A percentile compares a stretch with the other conserved stretches of the same genome.
These are phyloP conservation scores for Cosmia trapezina DNA, from an alignment of 2,888 invertebrate species.

Conservation along the genomic window DNA sequence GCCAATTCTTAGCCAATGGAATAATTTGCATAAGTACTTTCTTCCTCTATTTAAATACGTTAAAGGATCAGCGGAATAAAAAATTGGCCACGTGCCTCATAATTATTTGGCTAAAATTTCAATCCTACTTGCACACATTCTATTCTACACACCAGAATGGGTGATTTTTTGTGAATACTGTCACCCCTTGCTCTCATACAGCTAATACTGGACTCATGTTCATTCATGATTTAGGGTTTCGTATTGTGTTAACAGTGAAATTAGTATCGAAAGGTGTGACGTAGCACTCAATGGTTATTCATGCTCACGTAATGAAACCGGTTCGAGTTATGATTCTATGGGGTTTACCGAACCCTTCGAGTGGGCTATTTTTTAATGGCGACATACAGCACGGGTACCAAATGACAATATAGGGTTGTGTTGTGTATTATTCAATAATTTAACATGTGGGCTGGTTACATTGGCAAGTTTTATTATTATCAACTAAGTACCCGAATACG, in stretches of 20 bases:
- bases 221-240: conserved; percentile 85
- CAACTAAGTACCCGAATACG: conserved; percentile 15
- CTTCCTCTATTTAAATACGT: conserved; percentile 2
- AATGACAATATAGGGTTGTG: conserved; percentile 65
- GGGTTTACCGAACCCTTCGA: conserved; percentile 73
- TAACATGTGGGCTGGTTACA: conserved; percentile 49
- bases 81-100: conserved; percentile 39
- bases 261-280: conserved; percentile 88
- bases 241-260: conserved; percentile 85
- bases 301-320: conserved; percentile 82
- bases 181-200: conserved; percentile 78
- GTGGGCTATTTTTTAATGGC: conserved; percentile 75
- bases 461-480: conserved; percentile 21
- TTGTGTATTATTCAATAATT: conserved; percentile 36
- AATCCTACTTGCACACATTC: conserved; percentile 24
- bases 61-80: not conserved
- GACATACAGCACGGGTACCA: conserved; percentile 71
- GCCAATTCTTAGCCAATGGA: not conserved
- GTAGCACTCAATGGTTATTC: conserved; percentile 83
- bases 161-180: conserved; percentile 71
- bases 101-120: conserved; percentile 46
- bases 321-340: conserved; percentile 80
- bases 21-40: not conserved
- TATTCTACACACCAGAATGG: conserved; percentile 18
- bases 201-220: conserved; percentile 81